Percentiles rank a stretch among this genome's conserved stretches.
These are phyloP conservation scores for Gobio gobio DNA, from an alignment of 2,113 vertebrate genomes.

Conservation along the genomic window DNA sequence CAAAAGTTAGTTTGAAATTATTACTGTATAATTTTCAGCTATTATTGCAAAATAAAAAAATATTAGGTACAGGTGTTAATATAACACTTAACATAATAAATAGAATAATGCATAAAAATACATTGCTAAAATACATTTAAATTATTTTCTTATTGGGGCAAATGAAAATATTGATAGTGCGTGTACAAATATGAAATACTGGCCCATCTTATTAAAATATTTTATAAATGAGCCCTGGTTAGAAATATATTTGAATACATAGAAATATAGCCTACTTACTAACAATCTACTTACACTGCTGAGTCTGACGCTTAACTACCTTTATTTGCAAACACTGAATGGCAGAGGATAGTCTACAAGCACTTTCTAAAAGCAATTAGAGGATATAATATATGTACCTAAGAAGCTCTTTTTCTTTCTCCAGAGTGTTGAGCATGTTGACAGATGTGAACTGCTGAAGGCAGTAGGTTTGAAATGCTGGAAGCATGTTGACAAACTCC, in stretches of 20 bases:
- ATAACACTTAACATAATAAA: too few species aligned
- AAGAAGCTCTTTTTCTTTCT: conserved; percentile 93
- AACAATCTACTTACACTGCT: too few species aligned
- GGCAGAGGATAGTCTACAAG: too few species aligned
- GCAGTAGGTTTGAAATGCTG: conserved; percentile 94
- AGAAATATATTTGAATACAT: background rate
- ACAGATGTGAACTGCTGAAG: conserved; percentile 89
- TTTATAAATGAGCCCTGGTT: too few species aligned
- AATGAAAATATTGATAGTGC: background rate
- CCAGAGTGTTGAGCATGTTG: conserved; percentile 87
- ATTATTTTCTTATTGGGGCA: background rate
- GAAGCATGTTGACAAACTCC: conserved; percentile 92
- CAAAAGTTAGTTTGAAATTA: background rate
- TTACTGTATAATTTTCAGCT: background rate
- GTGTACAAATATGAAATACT: background rate
- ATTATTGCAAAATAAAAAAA: background rate
- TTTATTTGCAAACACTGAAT: background rate
- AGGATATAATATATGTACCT: conserved; percentile 70
- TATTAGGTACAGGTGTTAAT: too few species aligned
- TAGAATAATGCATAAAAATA: too few species aligned
- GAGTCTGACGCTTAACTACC: background rate
- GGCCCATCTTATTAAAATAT: too few species aligned
- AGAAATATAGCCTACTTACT: background rate
- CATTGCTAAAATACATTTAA: too few species aligned
- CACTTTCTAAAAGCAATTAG: background rate